Base-by-base conservation (phyloP, 2,888 invertebrate genomes). In the Euphydryas editha region DNA sequence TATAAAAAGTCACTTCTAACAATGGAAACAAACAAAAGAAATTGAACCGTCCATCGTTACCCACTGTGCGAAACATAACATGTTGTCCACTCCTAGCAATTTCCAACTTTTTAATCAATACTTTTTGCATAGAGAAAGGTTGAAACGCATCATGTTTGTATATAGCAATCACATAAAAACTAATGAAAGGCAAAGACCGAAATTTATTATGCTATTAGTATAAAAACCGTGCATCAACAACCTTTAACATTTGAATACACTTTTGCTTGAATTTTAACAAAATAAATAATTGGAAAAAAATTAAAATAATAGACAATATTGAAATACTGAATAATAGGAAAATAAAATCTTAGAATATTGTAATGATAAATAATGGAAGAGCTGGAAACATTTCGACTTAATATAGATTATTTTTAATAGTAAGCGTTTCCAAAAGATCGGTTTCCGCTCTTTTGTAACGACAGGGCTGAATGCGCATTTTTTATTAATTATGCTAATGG, bases 381-480 rank as follows among this genome's bases (percentile, higher is more conserved):
- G 18, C 47, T 10, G 24, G 54, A 17, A 20, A 44, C 60, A 36
- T 65, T 49, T 24, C n/a, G 46, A 56, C 24, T 20, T 61, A 36
- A 42, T 36, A 20, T 21, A 44, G 59, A n/a, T 47, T 20, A 20
- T 56, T 61, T 65, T 70, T 71, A 68, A 62, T 64, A 67, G 69
- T 24, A 64, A 72, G 63, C 58, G 62, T 68, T 65, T 67, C 42
- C 39, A 66, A 73, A 69, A 57, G 46, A 62, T 69, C 61, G 49
- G 61, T 73, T 70, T 74, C 74, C 74, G 73, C 70, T 72, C 70
- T 64, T 70, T 72, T 69, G 62, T 59, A 54, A 65, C 61, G 57
- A 66, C 58, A 64, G 8, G 30, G 30, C 8, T 30, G 5, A 30
- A 73, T 59, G 62, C 51, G 30, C 46, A 49, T 63, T 70, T 72